Evolutionary conservation across 2,797 vertebrate species (phyloP), one percentile per base, ranked within the genome.

Genomic region (Balearica regulorum): DNA sequence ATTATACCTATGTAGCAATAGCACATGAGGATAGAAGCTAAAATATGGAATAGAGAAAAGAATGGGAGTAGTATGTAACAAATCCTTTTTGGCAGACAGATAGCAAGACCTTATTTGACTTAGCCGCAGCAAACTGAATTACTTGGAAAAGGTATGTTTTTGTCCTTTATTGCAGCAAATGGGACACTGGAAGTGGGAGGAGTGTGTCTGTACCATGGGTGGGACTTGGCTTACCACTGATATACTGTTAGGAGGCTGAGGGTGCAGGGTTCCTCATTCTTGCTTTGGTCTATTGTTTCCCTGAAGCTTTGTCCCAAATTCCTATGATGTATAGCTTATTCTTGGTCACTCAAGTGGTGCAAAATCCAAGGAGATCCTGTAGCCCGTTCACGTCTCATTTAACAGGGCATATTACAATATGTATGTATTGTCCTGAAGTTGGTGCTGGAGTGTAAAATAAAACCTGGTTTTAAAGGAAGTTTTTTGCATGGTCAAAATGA

Each of bases 191-290:
- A 35, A 62, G 15, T 37, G 71, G 26, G n/a, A 80, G 60, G n/a
- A 15, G 49, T 54, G 11, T 48, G 24, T 33, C 2, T 28, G 39
- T 28, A 3, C 28, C 0, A 0, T 19, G 39, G 15, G 20, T 46
- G 29, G 87, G 62, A 66, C 17, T 64, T 64, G 37, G 21, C 41
- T 61, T 53, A 65, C 31, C 33, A 64, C 2, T 22, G 9, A 13
- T 22, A 4, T 1, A 5, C 37, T 77, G 11, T 37, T 49, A 57
- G 54, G 76, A 68, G 26, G 10, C 17, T 53, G 31, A 39, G 35
- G 69, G 11, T 54, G 5, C 21, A 37, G 41, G 12, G 10, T 51
- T 81, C 31, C 41, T 76, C 9, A 4, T 25, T 61, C 33, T 65
- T 84, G n/a, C 26, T 53, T 68, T 68, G 33, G 10, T 72, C 46